phyloP scores from a whole-genome alignment of 1,140 invertebrate species.

The Phthorimaea operculella region DNA sequence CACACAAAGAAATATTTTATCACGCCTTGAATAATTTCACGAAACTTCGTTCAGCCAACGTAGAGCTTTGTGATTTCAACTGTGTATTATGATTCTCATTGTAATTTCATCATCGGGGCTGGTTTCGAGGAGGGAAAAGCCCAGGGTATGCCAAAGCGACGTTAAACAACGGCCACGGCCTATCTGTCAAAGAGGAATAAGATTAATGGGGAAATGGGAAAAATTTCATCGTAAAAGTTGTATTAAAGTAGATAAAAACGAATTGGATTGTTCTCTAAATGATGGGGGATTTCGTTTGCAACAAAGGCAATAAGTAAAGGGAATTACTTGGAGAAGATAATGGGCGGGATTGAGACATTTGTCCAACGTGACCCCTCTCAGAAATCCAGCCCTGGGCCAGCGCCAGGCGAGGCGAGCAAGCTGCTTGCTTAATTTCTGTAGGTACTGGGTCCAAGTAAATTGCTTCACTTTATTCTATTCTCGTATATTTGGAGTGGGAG shows the following conservation, averaged over 20 bases:
- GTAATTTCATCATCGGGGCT: conserved; percentile 20
- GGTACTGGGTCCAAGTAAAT: conserved; percentile 20
- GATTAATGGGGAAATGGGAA: neutral
- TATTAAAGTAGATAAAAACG: too few relatives aligned
- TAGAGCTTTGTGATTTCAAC: conserved; percentile 16
- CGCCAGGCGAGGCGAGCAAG: conserved; percentile 1
- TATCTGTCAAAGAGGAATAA: neutral
- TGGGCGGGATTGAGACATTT: neutral
- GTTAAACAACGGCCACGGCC: neutral
- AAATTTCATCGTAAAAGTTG: neutral
- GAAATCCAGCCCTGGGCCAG: neutral
- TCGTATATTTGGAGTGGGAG: neutral
- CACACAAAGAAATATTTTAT: conserved; percentile 12
- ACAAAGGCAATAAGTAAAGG: neutral
- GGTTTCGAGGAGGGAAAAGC: neutral
- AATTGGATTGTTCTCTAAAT: neutral
- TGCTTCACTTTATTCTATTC: conserved; percentile 18
- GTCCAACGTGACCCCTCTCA: neutral
- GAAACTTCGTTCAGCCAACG: conserved; percentile 14
- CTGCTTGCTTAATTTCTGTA: conserved; percentile 21
- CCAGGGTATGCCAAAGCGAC: neutral
- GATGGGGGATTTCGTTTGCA: neutral
- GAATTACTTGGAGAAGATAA: conserved; percentile 1
- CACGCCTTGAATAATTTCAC: conserved; percentile 17
- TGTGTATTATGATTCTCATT: conserved; percentile 21